A percentile compares a stretch with the other conserved stretches of the same genome.
Conservation (phyloP, 1,140 invertebrate species). For the Zaprionus lachaisei region DNA sequence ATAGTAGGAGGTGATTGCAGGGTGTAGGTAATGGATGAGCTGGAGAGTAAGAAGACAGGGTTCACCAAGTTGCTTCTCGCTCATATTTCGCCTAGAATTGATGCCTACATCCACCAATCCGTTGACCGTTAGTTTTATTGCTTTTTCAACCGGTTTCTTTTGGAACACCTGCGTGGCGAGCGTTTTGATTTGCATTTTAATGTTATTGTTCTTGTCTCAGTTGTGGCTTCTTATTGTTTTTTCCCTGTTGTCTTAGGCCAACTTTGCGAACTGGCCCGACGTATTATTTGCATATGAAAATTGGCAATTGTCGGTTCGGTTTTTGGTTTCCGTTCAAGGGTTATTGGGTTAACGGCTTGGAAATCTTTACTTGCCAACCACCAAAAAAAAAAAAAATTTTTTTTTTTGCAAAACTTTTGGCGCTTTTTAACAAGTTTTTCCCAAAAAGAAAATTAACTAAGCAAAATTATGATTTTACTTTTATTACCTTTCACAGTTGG, state of each 20-base stretch:
- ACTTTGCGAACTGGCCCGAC: conserved; percentile 56
- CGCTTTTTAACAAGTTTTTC: conserved; percentile 2
- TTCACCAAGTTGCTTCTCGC: background rate
- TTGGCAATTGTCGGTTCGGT: conserved; percentile 55
- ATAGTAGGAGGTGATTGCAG: background rate
- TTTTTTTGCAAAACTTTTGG: conserved; percentile 20
- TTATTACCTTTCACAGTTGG: background rate
- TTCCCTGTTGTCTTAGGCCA: conserved; percentile 51
- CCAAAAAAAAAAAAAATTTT: background rate
- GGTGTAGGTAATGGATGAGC: background rate
- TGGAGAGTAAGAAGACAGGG: background rate
- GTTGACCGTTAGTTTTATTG: conserved; percentile 42
- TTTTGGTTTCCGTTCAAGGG: conserved; percentile 15
- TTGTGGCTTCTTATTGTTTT: conserved; percentile 14
- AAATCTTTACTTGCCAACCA: conserved; percentile 9
- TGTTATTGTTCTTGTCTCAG: conserved; percentile 60
- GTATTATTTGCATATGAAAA: conserved; percentile 74
- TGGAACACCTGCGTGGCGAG: conserved; percentile 57
- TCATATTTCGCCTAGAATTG: background rate
- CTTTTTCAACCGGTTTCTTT: conserved; percentile 8
- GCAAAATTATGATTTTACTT: conserved; percentile 5
- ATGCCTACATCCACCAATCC: background rate
- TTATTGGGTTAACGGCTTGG: conserved; percentile 27
- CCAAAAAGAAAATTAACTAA: conserved; percentile 24
- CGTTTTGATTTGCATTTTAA: conserved; percentile 75